Evolutionary conservation across 2,888 invertebrate genomes (phyloP), one percentile per base, ranked within the genome.

Genomic region (Cheilosia pagana): DNA sequence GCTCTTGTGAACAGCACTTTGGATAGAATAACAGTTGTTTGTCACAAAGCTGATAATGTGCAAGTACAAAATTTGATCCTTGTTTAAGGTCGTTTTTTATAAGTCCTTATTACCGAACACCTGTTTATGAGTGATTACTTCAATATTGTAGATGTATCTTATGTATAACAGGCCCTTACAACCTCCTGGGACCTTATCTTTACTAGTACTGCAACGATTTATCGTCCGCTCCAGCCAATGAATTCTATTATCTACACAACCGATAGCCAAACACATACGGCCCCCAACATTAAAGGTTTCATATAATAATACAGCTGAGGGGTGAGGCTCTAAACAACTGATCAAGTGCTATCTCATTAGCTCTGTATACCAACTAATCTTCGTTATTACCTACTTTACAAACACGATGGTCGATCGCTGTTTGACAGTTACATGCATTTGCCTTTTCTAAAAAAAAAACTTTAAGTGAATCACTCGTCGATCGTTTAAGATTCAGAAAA

Each of bases 401-500:
- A 72, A 71, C 45, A 25, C 67, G 52, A 65, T 67, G 62, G 55
- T 4, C 60, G 19, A 79, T 78, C 28, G 50, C 23, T 48, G 10
- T 39, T 48, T 53, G 71, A 68, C 67, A 71, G 70, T 53, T 48
- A 82, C 81, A 77, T 43, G 59, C 21, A 71, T 82, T 65, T 41
- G 65, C 76, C 45, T 28, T 60, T 70, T 50, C 35, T 21, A 75
- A 23, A 53, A 65, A 70, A 75, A 23, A 53, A 65, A 70, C 19
- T 25, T 16, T 48, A 68, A 75, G 48, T 68, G 55, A 45, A 52
- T 65, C 71, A 31, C 53, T 41, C 45, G 28, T 43, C 14, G 67
- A 77, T 39, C 77, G 59, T 81, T 81, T 77, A 77, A 59, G 60
- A 77, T 60, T 48, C 72, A 28, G 55, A 39, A 74, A 53, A 63